Evolutionary conservation across 2,113 vertebrate species (phyloP), one percentile per base, ranked within the genome.

Genomic region (Lates calcarifer): DNA sequence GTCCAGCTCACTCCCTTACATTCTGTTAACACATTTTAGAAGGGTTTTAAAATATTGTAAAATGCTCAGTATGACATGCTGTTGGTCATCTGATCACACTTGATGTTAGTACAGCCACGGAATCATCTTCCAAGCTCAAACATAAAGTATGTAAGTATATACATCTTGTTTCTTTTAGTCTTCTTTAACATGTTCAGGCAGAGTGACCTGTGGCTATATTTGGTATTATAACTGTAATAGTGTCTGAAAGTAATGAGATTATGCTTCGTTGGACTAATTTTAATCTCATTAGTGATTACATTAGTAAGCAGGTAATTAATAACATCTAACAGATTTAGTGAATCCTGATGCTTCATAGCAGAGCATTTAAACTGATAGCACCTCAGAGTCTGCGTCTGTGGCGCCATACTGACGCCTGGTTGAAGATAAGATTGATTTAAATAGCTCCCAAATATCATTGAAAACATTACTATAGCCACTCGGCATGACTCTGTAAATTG

Each of bases 401-500:
- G 87, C 85, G 85, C 87, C 89, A 49, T 1, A 33, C 56, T 65
- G 90, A 80, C 63, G 77, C 72, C 85, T 22, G 86, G 24, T 70
- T 62, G 26, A 74, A 90, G 88, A 79, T 67, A 89, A 91, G 89
- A 92, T 89, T 87, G 83, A 93, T 93, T 88, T 58, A 89, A 88
- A 85, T 41, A 85, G 84, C 84, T 64, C 62, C 74, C 64, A 87
- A 87, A 87, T 82, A 56, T 83, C 55, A 77, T 60, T 69, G 81
- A 85, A 87, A 87, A 85, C 89, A 87, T 88, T 88, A 87, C 77
- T 35, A 57, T 70, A 58, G 62, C 62, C 45, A 56, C 76, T 83
- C 45, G 47, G 76, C 63, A 63, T 79, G 84, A 82, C 89, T 83
- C 60, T 41, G 81, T 77, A 74, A 87, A 91, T 89, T 79, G 28